These are phyloP conservation scores for Typhlichthys eigenmanni DNA, from an alignment of 2,797 vertebrate genomes.

Conservation along the genomic window DNA sequence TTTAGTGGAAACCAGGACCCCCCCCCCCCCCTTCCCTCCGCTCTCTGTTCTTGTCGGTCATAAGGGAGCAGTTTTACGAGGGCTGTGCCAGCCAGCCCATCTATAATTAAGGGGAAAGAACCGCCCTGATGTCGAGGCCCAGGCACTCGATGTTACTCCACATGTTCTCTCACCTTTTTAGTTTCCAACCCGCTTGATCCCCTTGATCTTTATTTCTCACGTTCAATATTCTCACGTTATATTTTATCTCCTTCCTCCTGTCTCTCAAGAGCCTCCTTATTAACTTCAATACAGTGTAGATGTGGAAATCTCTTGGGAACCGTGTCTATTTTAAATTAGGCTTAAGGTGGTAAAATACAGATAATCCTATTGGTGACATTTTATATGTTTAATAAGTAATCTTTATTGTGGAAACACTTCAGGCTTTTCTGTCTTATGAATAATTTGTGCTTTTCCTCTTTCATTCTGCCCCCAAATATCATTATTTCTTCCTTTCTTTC, in stretches of 20 bases:
- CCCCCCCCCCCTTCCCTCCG: too few species aligned
- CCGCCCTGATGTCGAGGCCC: constrained; percentile 49
- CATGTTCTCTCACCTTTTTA: constrained; percentile 43
- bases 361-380: too few species aligned
- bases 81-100: constrained; percentile 56
- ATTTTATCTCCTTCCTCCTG: constrained; percentile 28
- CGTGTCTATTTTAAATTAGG: too few species aligned
- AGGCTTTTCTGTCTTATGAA: neutral
- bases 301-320: too few species aligned
- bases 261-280: neutral
- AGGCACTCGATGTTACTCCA: constrained; percentile 33
- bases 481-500: constrained; percentile 23
- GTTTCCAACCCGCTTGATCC: neutral
- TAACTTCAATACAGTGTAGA: too few species aligned
- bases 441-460: constrained; percentile 20
- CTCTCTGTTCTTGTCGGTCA: too few species aligned
- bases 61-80: constrained; percentile 51
- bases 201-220: constrained; percentile 14
- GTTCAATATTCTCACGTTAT: constrained; percentile 28
- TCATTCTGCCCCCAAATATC: constrained; percentile 48
- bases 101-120: constrained; percentile 61
- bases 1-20: too few species aligned
- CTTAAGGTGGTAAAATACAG: too few species aligned
- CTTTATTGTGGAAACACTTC: too few species aligned
- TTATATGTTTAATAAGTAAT: too few species aligned